A percentile compares a stretch with the other conserved stretches of the same genome.
Evolutionary conservation across 2,888 invertebrate species (phyloP).

Genomic region (Eutolmus rufibarbis): DNA sequence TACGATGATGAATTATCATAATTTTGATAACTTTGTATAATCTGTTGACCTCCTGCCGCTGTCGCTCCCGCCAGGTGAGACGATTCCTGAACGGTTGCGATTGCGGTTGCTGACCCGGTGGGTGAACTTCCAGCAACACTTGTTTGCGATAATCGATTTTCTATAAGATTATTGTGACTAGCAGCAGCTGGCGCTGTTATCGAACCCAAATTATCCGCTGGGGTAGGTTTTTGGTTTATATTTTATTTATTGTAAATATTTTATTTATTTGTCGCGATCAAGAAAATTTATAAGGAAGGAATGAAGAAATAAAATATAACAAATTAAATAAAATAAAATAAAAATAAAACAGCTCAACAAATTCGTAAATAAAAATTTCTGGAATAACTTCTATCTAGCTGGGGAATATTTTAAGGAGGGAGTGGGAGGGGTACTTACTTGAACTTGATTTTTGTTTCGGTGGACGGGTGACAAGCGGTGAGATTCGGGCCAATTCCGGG

Average conservation of each 20-base stretch:
- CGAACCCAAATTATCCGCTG: constrained; percentile 18
- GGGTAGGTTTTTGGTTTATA: neutral
- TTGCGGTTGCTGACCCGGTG: neutral
- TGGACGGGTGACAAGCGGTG: constrained; percentile 81
- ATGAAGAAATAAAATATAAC: neutral
- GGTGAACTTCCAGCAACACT: neutral
- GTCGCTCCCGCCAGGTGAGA: neutral
- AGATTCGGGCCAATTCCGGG: constrained; percentile 83
- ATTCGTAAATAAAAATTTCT: too few species aligned
- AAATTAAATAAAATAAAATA: neutral
- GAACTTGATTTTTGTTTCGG: constrained; percentile 72
- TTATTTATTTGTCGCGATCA: neutral
- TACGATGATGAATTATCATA: neutral
- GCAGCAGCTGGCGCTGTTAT: neutral
- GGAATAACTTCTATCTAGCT: neutral
- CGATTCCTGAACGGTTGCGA: neutral
- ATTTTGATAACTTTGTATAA: neutral
- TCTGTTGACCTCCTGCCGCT: neutral
- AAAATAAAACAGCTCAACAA: neutral
- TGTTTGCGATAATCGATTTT: constrained; percentile 11
- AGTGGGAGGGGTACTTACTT: constrained; percentile 50
- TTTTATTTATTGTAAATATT: neutral
- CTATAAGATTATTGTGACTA: neutral
- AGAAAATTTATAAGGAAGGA: constrained; percentile 20
- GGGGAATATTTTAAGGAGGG: neutral